Conservation (phyloP, 92 coral and sea anemone genomes). For the Parazoanthus swiftii region DNA sequence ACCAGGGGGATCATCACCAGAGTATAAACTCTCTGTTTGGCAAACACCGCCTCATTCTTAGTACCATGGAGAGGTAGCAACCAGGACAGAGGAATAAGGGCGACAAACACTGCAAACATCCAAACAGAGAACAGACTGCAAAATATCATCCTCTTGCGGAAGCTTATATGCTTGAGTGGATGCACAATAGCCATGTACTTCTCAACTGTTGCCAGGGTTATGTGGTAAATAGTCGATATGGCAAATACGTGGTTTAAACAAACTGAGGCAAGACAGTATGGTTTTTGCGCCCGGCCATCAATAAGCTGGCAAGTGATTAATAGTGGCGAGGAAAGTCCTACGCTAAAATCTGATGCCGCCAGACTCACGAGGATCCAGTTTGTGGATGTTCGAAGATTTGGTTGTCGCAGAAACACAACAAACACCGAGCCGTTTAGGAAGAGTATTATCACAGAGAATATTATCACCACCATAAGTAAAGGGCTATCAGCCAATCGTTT, state of each 20-base stretch:
- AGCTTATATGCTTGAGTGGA: conserved; percentile 66
- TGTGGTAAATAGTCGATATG: conserved; percentile 67
- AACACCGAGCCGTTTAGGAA: conserved; percentile 31
- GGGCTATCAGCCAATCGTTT: neutral
- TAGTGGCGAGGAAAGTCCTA: conserved; percentile 28
- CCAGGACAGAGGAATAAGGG: conserved; percentile 67
- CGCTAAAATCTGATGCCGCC: conserved; percentile 24
- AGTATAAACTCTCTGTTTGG: conserved; percentile 54
- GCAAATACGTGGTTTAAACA: conserved; percentile 46
- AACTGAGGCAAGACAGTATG: conserved; percentile 24
- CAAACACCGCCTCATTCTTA: neutral
- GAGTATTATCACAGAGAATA: conserved; percentile 10
- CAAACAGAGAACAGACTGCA: conserved; percentile 53
- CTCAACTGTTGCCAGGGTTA: conserved; percentile 69
- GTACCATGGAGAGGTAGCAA: neutral
- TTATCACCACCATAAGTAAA: neutral
- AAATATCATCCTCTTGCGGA: conserved; percentile 53
- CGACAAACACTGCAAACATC: conserved; percentile 57
- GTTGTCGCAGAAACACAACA: conserved; percentile 28
- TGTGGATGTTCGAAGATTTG: conserved; percentile 30
- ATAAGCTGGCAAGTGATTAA: neutral
- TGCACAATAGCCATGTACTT: conserved; percentile 73
- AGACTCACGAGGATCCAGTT: conserved; percentile 43
- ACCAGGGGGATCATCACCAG: conserved; percentile 50
- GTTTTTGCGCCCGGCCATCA: neutral